Evolutionary conservation across 2,113 vertebrate species (phyloP).

Genomic region (Perca fluviatilis): DNA sequence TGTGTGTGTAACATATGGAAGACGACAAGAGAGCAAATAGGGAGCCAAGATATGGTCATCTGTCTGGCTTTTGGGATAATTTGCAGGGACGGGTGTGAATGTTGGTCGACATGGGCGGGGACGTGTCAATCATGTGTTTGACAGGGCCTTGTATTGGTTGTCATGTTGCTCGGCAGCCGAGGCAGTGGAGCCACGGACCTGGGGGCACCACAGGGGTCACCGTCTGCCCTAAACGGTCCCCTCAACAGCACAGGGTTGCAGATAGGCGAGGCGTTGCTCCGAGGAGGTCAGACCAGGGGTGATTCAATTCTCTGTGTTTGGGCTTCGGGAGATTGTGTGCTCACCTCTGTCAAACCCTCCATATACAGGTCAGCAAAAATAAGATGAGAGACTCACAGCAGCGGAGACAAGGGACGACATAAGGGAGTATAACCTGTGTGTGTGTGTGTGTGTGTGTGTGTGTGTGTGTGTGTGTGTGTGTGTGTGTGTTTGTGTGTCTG

Average conservation of each 20-base stretch:
- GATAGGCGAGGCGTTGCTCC: constrained; percentile 71
- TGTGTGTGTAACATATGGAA: constrained; percentile 46
- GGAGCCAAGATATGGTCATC: constrained; percentile 39
- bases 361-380: constrained; percentile 82
- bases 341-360: constrained; percentile 81
- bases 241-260: constrained; percentile 70
- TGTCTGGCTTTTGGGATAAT: constrained; percentile 75
- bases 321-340: constrained; percentile 80
- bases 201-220: constrained; percentile 76
- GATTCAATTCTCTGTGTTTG: constrained; percentile 84
- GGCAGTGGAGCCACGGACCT: constrained; percentile 47
- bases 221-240: constrained; percentile 70
- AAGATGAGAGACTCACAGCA: constrained; percentile 73
- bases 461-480: constrained; percentile 37
- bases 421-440: constrained; percentile 55
- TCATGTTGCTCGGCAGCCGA: constrained; percentile 76
- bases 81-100: constrained; percentile 61
- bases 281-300: constrained; percentile 82
- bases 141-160: constrained; percentile 74
- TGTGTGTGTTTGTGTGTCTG: constrained; percentile 39
- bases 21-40: constrained; percentile 55
- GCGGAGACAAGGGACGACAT: constrained; percentile 53
- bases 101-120: constrained; percentile 63
- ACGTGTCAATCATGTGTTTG: constrained; percentile 78
- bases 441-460: constrained; percentile 43